These are phyloP conservation scores for Melanerpes aurifrons DNA, from an alignment of 2,113 vertebrate genomes.

Conservation along the genomic window DNA sequence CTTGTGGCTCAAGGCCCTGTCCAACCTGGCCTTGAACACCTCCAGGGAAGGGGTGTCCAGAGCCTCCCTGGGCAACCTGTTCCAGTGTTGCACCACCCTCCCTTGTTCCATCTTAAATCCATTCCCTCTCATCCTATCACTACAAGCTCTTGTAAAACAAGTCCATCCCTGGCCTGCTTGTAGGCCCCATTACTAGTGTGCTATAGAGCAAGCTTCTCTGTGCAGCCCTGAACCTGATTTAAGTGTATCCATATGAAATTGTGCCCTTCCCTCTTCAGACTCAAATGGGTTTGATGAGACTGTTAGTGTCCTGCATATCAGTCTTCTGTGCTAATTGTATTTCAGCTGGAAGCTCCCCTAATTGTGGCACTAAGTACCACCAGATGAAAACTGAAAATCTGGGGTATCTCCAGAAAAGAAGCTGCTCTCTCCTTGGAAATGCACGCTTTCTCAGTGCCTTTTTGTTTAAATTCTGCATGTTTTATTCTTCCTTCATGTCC, in stretches of 20 bases:
- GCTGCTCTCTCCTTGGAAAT: not conserved
- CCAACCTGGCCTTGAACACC: no score
- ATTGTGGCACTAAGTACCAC: not conserved
- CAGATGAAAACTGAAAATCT: slow-evolving; percentile 3
- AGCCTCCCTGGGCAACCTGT: no score
- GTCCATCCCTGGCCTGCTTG: no score
- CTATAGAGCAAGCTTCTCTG: not conserved
- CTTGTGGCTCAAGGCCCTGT: no score
- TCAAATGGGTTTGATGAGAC: not conserved
- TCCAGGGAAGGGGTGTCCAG: no score
- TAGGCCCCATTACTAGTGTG: no score
- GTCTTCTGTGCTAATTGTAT: not conserved
- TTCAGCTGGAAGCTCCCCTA: not conserved
- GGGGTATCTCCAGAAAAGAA: not conserved
- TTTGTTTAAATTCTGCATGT: not conserved
- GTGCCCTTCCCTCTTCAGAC: not conserved
- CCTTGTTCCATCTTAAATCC: no score
- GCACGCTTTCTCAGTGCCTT: not conserved
- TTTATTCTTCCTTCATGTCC: not conserved
- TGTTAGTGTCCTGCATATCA: not conserved
- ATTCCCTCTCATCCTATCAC: no score
- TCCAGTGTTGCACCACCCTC: no score
- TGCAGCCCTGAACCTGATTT: not conserved
- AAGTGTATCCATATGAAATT: not conserved
- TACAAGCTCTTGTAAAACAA: no score